These are phyloP conservation scores for Drosophila cardini DNA, from an alignment of 1,140 invertebrate species.

Conservation along the genomic window DNA sequence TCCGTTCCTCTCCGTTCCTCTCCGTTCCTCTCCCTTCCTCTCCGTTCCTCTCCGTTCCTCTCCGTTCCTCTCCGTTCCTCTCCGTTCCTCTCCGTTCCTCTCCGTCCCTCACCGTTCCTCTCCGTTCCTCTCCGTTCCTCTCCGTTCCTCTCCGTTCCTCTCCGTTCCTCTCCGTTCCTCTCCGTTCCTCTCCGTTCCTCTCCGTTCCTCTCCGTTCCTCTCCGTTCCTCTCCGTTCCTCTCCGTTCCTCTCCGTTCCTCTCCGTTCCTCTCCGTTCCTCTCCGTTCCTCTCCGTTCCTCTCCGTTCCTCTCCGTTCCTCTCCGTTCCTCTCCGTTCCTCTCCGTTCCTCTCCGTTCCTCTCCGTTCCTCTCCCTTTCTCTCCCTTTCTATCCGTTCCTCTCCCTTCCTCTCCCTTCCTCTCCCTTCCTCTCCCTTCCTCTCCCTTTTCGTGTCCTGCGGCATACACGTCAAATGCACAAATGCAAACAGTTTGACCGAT, in stretches of 20 bases:
- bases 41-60: background rate
- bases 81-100: background rate
- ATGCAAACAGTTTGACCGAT: conserved; percentile 34
- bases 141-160: too few relatives aligned
- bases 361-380: background rate
- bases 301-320: too few relatives aligned
- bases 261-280: background rate
- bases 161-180: background rate
- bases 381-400: background rate
- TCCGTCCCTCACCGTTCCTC: background rate
- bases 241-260: background rate
- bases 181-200: background rate
- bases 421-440: background rate
- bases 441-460: background rate
- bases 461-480: conserved; percentile 26
- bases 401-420: background rate
- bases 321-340: background rate
- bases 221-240: too few relatives aligned
- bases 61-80: too few relatives aligned
- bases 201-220: background rate
- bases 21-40: background rate
- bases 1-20: background rate
- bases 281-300: background rate
- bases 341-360: background rate
- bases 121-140: background rate